These are phyloP conservation scores for Hypsibius dujardini DNA, from an alignment of 1,140 invertebrate genomes.

Conservation along the genomic window DNA sequence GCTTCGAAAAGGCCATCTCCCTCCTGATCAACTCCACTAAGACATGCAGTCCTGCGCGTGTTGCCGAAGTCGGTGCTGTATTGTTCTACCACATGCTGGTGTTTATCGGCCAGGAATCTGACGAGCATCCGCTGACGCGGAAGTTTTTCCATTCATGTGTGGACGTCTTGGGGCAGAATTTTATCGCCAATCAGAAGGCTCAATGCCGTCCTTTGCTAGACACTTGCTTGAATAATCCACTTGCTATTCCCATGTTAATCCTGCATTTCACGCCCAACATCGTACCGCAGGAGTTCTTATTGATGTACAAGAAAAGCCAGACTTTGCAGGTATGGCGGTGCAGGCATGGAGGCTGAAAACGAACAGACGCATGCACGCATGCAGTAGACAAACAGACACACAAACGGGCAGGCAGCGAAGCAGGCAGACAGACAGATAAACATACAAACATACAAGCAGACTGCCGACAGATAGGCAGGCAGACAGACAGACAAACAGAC, in stretches of 20 bases:
- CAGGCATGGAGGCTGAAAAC: too few relatives aligned
- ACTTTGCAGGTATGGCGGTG: background rate
- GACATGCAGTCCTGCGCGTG: background rate
- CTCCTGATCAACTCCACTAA: background rate
- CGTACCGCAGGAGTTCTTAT: background rate
- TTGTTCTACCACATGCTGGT: slow-evolving; percentile 6
- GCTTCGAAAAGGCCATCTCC: background rate
- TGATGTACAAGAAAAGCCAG: slow-evolving; percentile 1
- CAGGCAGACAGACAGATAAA: too few relatives aligned
- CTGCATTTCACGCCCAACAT: slow-evolving; percentile 6
- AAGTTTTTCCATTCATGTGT: slow-evolving; percentile 14
- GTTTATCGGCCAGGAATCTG: background rate
- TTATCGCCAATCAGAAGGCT: background rate
- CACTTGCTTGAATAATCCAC: slow-evolving; percentile 9
- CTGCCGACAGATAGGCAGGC: too few relatives aligned
- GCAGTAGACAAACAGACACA: too few relatives aligned
- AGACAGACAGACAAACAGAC: too few relatives aligned
- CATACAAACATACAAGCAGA: too few relatives aligned
- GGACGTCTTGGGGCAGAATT: slow-evolving; percentile 10
- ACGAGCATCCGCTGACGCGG: background rate
- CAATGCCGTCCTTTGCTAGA: slow-evolving; percentile 2
- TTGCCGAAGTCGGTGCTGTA: background rate
- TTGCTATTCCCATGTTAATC: background rate
- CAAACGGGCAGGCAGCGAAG: too few relatives aligned
- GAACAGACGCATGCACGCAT: too few relatives aligned